Base-by-base conservation (phyloP, 2,113 vertebrate genomes). In the Elephantulus edwardii region DNA sequence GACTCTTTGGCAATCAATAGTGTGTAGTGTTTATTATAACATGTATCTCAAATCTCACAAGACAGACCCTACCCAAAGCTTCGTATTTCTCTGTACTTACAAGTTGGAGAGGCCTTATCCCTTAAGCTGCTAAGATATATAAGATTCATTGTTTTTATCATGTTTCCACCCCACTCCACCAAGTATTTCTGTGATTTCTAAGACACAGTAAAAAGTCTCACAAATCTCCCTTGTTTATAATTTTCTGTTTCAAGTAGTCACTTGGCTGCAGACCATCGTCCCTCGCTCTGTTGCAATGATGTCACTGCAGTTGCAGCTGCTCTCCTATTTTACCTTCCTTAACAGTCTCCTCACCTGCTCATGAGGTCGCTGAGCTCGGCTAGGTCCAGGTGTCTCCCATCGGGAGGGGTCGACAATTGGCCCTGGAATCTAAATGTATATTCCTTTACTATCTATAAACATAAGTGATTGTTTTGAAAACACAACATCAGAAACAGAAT, bases 21-120 rank as follows among this genome's bases (percentile, higher is more conserved):
- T 95, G 58, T 94, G 28, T 30, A 76, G 8, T 95, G 58, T 94
- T 93, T 93, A 90, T 66, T 70, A 76, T 76, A 96, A 94, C 58
- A 92, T 87, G 77, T 28, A 70, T 78, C 38, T 54, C 74, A 81
- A 38, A 8, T 40, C 5, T 90, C 79, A 48, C 13, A 76, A 83
- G 66, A 33, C 83, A 95, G n/a, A 83, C n/a, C 28, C n/a, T 38
- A 77, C 42, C 22, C 68, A 89, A 66, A 90, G 33, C 5, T 16
- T 22, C 50, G 19, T 7, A 56, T 11, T 83, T 92, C 60, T 62
- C 75, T 60, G 38, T 46, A 50, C 71, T 56, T 79, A 35, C 46
- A 77, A 91, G 64, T 80, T 78, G 72, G 10, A 88, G 58, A 13
- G 22, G 20, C 66, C 38, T 90, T 85, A 62, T 64, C 26, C 38